phyloP scores from a whole-genome alignment of 2,888 invertebrate genomes.

The Sesia apiformis region DNA sequence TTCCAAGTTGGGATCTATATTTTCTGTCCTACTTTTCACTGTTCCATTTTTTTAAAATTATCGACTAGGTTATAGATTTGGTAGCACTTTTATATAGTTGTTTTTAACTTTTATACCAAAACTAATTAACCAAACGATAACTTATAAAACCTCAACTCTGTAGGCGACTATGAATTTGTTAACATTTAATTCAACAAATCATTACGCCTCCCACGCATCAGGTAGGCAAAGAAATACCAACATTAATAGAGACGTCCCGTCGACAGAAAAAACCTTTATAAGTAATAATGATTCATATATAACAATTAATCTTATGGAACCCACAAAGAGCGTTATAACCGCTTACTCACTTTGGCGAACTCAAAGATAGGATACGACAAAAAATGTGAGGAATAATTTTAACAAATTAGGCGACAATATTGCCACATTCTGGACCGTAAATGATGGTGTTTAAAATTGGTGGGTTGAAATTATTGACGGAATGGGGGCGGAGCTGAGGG shows the following conservation, averaged over 20 bases:
- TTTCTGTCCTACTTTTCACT: no score
- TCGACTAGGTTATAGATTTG: no score
- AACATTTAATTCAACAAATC: constrained; percentile 38
- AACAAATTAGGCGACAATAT: constrained; percentile 70
- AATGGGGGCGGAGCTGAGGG: constrained; percentile 25
- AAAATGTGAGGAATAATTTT: constrained; percentile 43
- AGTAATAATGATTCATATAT: constrained; percentile 39
- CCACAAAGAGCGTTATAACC: constrained; percentile 50
- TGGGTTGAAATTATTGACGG: constrained; percentile 33
- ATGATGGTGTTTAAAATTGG: constrained; percentile 40
- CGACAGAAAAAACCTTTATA: constrained; percentile 32
- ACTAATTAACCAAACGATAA: not conserved
- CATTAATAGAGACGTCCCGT: constrained; percentile 49
- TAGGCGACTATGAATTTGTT: constrained; percentile 12
- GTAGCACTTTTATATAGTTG: no score
- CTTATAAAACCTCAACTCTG: not conserved
- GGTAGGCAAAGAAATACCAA: constrained; percentile 33
- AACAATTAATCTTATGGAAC: constrained; percentile 57
- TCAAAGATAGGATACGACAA: constrained; percentile 24
- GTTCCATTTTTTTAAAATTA: no score
- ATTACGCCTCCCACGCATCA: constrained; percentile 48
- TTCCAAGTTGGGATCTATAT: no score
- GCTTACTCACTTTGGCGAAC: constrained; percentile 63
- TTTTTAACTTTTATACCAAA: not conserved
- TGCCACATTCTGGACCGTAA: constrained; percentile 50